Conservation (phyloP, 2,113 vertebrate genomes). For the Puma concolor region DNA sequence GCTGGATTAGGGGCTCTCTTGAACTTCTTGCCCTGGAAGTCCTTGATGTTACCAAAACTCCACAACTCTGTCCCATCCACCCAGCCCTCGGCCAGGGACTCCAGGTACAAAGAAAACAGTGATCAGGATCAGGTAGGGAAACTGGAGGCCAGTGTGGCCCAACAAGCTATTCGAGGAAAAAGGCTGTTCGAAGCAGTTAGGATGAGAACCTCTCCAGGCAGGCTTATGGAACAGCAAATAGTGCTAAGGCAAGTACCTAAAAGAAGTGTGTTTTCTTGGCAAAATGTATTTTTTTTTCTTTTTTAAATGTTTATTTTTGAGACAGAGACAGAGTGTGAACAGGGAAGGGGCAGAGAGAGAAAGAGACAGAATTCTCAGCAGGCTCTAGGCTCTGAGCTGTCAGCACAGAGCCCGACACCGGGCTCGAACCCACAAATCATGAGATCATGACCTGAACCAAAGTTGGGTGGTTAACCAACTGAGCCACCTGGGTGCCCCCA, state of each 20-base stretch:
- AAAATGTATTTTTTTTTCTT: neutral
- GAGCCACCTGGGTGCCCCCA: no score
- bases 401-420: no score
- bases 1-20: slow-evolving; percentile 94
- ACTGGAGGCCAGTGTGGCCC: neutral
- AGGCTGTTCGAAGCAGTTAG: neutral
- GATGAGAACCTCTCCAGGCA: neutral
- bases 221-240: neutral
- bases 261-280: neutral
- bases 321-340: no score
- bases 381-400: no score
- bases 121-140: neutral
- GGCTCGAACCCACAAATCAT: no score
- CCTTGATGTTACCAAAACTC: slow-evolving; percentile 81
- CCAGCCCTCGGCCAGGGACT: neutral
- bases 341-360: no score
- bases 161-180: neutral
- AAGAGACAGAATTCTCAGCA: no score
- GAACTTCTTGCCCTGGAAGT: slow-evolving; percentile 92
- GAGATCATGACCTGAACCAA: no score
- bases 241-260: neutral
- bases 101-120: neutral
- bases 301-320: no score
- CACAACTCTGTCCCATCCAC: neutral
- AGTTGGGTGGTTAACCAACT: no score